Evolutionary conservation across 2,888 invertebrate species (phyloP), one percentile per base, ranked within the genome.

Genomic region (Chymomyza caudatula): DNA sequence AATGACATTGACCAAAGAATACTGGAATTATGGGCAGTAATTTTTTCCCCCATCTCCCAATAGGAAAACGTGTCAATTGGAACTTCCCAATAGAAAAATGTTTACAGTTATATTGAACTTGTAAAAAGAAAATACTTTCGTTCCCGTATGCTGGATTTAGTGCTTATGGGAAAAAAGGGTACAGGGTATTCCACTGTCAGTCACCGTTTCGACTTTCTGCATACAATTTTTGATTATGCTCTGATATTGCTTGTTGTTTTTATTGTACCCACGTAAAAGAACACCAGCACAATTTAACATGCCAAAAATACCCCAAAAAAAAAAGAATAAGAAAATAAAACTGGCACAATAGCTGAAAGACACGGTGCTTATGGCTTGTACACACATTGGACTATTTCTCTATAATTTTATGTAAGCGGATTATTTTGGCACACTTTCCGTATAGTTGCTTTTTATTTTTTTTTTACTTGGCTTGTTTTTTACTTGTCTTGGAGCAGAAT

Each of bases 361-460:
- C 67, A 78, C 73, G 71, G 65, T 29, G 64, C 63, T 56, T 54
- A 49, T 60, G 59, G 63, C 61, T 67, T 62, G 51, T 51, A 8
- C 20, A 51, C 17, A 17, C 20, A 51, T 22, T 51, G 58, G 59
- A 68, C 74, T 68, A 77, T 80, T 85, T 85, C 78, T 77, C 68
- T 61, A 17, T 69, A 68, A 86, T 86, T 81, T 84, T 81, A 78
- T 85, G 82, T 83, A 83, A 83, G 82, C 82, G 71, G 87, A 86
- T 83, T 86, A 83, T 82, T 81, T 82, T 73, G 80, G 83, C 75
- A 77, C 83, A 78, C n/a, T 76, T 85, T 81, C 72, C 72, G 63
- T 81, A 69, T 56, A 22, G 49, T 59, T 66, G 67, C 57, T 79
- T 49, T 60, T 37, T 11, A 54, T 58, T 68, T 60, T 77, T 37